Percentiles rank a stretch among this genome's conserved stretches.
Conservation (phyloP, 2,797 vertebrate genomes). For the Poecilia wingei region DNA sequence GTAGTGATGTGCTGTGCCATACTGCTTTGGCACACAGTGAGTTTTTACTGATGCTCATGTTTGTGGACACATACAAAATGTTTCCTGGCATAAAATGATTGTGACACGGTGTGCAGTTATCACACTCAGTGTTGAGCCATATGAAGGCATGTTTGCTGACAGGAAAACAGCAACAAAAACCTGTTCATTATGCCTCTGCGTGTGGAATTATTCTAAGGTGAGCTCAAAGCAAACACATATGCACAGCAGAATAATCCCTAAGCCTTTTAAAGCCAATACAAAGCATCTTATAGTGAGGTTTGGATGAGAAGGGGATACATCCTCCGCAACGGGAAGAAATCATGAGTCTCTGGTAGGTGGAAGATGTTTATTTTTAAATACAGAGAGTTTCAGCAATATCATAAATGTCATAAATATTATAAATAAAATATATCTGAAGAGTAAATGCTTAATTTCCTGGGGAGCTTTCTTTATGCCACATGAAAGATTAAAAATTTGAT, state of each 20-base stretch:
- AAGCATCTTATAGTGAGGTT: not conserved
- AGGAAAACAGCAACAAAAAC: conserved; percentile 5
- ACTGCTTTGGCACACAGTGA: conserved; percentile 9
- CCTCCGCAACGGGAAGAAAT: not conserved
- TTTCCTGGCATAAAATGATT: not conserved
- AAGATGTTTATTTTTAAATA: conserved; percentile 15
- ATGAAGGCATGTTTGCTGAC: conserved; percentile 8
- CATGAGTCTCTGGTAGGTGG: not conserved
- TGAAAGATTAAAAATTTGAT: not conserved
- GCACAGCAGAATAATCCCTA: conserved; percentile 37
- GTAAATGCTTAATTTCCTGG: not conserved
- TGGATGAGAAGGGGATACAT: conserved; percentile 2
- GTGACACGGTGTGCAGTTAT: not conserved
- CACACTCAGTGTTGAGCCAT: not conserved
- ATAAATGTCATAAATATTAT: not conserved
- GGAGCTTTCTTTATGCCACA: not conserved
- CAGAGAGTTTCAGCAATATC: not conserved
- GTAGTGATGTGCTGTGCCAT: conserved; percentile 15
- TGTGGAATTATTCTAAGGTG: conserved; percentile 4
- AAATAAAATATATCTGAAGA: not conserved
- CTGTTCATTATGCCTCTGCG: not conserved
- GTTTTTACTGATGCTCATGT: conserved; percentile 19
- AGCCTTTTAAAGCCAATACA: conserved; percentile 15
- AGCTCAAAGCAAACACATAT: not conserved
- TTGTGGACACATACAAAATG: conserved; percentile 25